Conservation (phyloP, 1,140 invertebrate species). For the Bombus breviceps region DNA sequence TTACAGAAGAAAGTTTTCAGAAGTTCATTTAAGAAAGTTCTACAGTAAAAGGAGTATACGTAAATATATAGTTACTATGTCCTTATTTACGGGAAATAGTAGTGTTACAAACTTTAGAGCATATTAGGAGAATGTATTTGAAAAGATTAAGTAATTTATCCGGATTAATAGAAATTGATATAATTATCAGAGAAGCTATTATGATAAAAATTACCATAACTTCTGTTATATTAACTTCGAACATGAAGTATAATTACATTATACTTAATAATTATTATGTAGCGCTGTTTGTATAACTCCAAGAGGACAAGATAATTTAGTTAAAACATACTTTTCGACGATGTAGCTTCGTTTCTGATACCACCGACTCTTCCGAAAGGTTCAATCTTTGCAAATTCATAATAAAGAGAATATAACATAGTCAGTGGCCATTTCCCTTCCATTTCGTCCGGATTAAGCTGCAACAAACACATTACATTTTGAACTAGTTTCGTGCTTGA, state of each 20-base stretch:
- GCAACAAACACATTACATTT: neutral
- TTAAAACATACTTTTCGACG: constrained; percentile 84
- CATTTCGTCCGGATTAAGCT: constrained; percentile 87
- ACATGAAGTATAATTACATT: neutral
- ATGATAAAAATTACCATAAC: neutral
- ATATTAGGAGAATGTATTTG: no score
- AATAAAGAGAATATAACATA: constrained; percentile 88
- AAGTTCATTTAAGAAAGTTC: no score
- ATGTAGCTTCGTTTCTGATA: constrained; percentile 88
- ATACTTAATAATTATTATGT: neutral
- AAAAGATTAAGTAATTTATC: no score
- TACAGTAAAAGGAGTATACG: no score
- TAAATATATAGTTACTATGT: no score
- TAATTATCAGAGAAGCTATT: neutral
- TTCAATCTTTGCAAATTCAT: constrained; percentile 89
- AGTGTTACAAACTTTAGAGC: no score
- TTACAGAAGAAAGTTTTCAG: no score
- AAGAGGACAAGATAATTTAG: neutral
- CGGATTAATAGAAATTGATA: no score
- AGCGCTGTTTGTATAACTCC: no score
- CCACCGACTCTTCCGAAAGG: constrained; percentile 88
- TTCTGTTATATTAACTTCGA: neutral
- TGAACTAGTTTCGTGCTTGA: neutral
- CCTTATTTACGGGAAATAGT: no score
- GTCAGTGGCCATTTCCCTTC: constrained; percentile 90